phyloP scores from a whole-genome alignment of 2,113 vertebrate species.

The Amphiprion percula region DNA sequence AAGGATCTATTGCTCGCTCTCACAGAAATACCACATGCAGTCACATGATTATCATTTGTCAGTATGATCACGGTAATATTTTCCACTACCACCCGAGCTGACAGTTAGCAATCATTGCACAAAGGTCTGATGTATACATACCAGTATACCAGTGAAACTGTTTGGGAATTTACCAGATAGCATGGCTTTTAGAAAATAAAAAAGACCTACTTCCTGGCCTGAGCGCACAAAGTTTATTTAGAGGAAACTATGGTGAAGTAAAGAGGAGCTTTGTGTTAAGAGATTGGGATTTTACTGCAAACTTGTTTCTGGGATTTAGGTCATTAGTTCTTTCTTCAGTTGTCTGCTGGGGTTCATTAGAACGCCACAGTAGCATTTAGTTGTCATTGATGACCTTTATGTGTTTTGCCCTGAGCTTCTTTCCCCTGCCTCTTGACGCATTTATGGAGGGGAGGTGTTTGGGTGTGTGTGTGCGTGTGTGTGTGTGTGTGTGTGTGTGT shows the following conservation, averaged over 20 bases:
- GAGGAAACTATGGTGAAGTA: fast-evolving
- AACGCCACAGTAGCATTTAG: constrained; percentile 52
- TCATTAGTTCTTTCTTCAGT: constrained; percentile 15
- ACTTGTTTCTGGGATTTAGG: constrained; percentile 12
- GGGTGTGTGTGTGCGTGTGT: constrained; percentile 26
- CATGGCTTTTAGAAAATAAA: neutral
- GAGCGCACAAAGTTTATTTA: neutral
- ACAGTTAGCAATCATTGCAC: neutral
- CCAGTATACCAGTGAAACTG: neutral
- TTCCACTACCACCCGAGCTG: neutral
- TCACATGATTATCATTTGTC: constrained; percentile 8
- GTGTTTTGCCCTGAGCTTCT: constrained; percentile 69
- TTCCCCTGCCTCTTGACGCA: constrained; percentile 46
- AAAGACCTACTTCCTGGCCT: neutral
- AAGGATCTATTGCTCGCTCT: neutral
- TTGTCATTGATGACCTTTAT: constrained; percentile 68
- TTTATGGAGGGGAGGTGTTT: constrained; percentile 34
- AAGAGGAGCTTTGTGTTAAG: neutral
- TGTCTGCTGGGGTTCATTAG: constrained; percentile 46
- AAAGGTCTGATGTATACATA: constrained; percentile 1
- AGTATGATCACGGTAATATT: neutral
- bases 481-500: constrained; percentile 29
- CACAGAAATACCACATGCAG: neutral
- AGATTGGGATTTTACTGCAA: neutral
- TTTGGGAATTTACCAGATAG: neutral